Evolutionary conservation across 2,888 invertebrate species (phyloP).

Genomic region (Meteorus cinctellus): DNA sequence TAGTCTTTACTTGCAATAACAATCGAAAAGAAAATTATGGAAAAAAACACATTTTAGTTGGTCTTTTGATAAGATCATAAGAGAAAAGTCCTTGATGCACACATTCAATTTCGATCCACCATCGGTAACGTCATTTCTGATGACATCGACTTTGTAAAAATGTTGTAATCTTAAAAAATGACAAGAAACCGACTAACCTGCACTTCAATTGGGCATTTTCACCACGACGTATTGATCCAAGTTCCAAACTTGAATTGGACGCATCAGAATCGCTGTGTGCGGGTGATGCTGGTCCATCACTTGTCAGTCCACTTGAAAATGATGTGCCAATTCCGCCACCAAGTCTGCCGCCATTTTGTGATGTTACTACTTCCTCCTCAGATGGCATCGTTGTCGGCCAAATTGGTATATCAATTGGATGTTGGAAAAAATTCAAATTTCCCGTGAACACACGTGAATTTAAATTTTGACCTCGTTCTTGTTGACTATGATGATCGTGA

Average conservation of each 20-base stretch:
- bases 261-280: conserved; percentile 71
- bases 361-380: conserved; percentile 67
- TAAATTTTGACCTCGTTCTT: background rate
- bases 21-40: too few relatives aligned
- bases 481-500: conserved; percentile 31
- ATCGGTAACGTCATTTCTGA: too few relatives aligned
- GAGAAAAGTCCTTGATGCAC: too few relatives aligned
- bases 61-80: too few relatives aligned
- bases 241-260: conserved; percentile 69
- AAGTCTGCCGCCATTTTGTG: conserved; percentile 53
- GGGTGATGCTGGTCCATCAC: conserved; percentile 68
- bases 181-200: conserved; percentile 61
- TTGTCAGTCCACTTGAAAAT: conserved; percentile 58
- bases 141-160: too few relatives aligned
- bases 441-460: conserved; percentile 42
- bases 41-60: too few relatives aligned
- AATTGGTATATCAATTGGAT: conserved; percentile 66
- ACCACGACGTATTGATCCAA: conserved; percentile 67
- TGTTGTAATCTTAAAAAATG: too few relatives aligned
- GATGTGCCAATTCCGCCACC: conserved; percentile 58
- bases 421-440: conserved; percentile 54
- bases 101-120: too few relatives aligned
- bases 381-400: conserved; percentile 71
- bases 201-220: conserved; percentile 71
- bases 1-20: too few relatives aligned